These are phyloP conservation scores for Oasisia sp. DNA, from an alignment of 2,888 invertebrate species.

Conservation along the genomic window DNA sequence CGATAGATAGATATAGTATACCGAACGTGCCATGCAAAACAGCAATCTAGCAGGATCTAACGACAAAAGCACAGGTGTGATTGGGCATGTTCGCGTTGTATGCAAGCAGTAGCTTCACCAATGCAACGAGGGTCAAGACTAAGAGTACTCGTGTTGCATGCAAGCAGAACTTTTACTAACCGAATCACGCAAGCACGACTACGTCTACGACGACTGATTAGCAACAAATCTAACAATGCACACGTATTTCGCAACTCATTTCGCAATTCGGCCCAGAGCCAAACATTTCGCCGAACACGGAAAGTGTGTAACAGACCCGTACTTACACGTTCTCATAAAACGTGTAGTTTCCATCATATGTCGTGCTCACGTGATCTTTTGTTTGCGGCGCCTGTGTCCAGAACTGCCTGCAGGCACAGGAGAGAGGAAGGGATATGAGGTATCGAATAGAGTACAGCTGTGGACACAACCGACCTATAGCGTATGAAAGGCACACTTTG, in stretches of 20 bases:
- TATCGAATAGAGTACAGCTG: background rate
- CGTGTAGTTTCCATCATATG: slow-evolving; percentile 17
- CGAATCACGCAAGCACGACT: slow-evolving; percentile 4
- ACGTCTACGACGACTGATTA: background rate
- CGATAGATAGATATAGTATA: no score
- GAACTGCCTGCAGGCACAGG: background rate
- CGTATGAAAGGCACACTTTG: background rate
- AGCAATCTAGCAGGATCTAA: background rate
- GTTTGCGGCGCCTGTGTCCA: background rate
- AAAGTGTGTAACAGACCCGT: background rate
- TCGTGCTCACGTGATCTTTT: slow-evolving; percentile 17
- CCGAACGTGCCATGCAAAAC: background rate
- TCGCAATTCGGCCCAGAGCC: no score
- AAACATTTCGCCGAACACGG: background rate
- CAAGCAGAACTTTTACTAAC: background rate
- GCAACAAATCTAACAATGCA: background rate
- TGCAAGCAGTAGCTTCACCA: background rate
- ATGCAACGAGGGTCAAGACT: background rate
- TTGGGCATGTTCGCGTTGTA: background rate
- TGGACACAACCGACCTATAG: background rate
- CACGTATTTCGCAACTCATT: background rate
- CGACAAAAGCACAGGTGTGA: background rate
- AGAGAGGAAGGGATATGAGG: background rate
- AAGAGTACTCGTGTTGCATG: background rate
- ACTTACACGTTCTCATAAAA: slow-evolving; percentile 13